phyloP scores from a whole-genome alignment of 2,888 invertebrate species.

The Colostygia pectinataria region DNA sequence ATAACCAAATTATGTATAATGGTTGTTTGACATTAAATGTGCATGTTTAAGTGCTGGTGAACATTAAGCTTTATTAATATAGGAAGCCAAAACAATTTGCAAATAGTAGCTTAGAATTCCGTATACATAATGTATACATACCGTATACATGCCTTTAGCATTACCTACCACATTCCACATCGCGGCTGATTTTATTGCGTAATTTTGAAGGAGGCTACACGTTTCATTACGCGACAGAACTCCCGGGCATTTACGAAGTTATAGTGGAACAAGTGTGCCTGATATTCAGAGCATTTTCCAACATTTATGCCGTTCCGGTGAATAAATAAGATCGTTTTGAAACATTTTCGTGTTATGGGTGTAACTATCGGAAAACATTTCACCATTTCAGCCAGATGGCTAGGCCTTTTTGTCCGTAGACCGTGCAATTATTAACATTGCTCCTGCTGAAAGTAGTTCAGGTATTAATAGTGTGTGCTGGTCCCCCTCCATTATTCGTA shows the following conservation, averaged over 20 bases:
- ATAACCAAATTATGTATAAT: too few relatives aligned
- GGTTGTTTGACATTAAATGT: too few relatives aligned
- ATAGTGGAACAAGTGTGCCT: conserved; percentile 29
- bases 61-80: too few relatives aligned
- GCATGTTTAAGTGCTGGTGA: too few relatives aligned
- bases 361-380: conserved; percentile 27
- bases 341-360: conserved; percentile 26
- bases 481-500: too few relatives aligned
- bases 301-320: conserved; percentile 26
- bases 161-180: conserved; percentile 8
- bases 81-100: too few relatives aligned
- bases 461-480: not conserved
- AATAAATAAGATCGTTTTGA: conserved; percentile 30
- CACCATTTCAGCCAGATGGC: conserved; percentile 25
- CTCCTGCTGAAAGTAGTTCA: not conserved
- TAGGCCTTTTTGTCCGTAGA: conserved; percentile 17
- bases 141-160: not conserved
- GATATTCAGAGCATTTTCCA: conserved; percentile 28
- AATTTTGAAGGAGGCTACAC: conserved; percentile 19
- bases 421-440: conserved; percentile 7
- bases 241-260: conserved; percentile 22
- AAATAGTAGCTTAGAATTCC: too few relatives aligned
- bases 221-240: conserved; percentile 26
- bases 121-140: not conserved
- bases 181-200: conserved; percentile 25